These are phyloP conservation scores for Corythornis cristatus DNA, from an alignment of 2,113 vertebrate genomes.

Conservation along the genomic window DNA sequence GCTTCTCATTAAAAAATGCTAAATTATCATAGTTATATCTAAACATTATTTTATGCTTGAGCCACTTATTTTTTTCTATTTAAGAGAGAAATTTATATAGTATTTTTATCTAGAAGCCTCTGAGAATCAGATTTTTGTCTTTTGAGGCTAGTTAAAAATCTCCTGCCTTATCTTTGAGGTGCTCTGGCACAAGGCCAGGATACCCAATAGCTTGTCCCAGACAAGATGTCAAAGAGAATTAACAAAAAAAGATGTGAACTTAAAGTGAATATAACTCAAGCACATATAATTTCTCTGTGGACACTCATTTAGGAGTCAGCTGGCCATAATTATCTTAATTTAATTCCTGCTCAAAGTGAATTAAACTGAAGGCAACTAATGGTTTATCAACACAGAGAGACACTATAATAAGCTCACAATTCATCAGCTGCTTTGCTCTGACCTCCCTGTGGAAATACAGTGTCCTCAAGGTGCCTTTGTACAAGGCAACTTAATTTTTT, in stretches of 20 bases:
- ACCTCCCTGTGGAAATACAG: constrained; percentile 13
- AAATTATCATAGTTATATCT: not conserved
- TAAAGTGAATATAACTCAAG: not conserved
- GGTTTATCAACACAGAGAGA: constrained; percentile 25
- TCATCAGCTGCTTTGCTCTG: constrained; percentile 2
- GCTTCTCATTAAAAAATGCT: not conserved
- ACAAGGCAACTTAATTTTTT: constrained; percentile 21
- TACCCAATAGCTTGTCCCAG: not conserved
- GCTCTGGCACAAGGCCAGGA: not conserved
- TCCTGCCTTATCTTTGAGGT: not conserved
- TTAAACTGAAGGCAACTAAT: constrained; percentile 34
- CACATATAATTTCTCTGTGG: constrained; percentile 15
- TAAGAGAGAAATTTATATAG: not conserved
- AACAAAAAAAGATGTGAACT: constrained; percentile 19
- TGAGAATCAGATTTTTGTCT: not conserved
- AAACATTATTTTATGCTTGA: not conserved
- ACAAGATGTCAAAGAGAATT: not conserved
- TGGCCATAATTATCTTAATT: constrained; percentile 46
- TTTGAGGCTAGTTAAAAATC: not conserved
- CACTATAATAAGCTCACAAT: constrained; percentile 9
- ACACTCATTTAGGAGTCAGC: constrained; percentile 31
- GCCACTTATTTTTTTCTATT: not conserved
- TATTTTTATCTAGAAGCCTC: not conserved
- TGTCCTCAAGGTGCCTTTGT: constrained; percentile 36
- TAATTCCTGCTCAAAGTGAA: constrained; percentile 29